These are phyloP conservation scores for Pseudorasbora parva DNA, from an alignment of 2,113 vertebrate genomes.

Conservation along the genomic window DNA sequence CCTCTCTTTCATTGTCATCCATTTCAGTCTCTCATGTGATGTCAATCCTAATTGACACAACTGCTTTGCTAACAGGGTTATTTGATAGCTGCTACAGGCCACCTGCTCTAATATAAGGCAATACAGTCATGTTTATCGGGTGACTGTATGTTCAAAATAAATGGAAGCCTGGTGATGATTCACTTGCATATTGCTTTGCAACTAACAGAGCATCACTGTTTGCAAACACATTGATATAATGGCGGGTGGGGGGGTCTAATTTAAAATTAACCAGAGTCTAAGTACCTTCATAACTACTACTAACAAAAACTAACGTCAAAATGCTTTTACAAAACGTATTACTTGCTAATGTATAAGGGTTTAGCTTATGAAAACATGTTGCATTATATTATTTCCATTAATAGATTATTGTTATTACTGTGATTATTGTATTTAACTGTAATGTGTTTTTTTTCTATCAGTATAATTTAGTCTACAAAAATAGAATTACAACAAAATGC, in stretches of 20 bases:
- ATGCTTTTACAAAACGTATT: neutral
- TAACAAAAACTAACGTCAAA: slow-evolving; percentile 14
- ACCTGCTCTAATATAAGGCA: slow-evolving; percentile 23
- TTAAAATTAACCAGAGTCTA: too few species aligned
- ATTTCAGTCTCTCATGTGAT: slow-evolving; percentile 41
- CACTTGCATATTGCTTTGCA: neutral
- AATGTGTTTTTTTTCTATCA: neutral
- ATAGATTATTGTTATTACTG: neutral
- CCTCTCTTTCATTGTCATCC: slow-evolving; percentile 27
- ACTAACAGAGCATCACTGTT: slow-evolving; percentile 31
- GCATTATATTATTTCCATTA: neutral
- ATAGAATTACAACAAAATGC: neutral
- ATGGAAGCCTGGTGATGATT: neutral
- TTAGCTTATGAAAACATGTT: neutral
- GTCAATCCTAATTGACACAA: slow-evolving; percentile 34
- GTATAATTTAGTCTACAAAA: neutral
- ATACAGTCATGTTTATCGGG: neutral
- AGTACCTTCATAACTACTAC: neutral
- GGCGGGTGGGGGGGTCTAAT: too few species aligned
- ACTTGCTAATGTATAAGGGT: neutral
- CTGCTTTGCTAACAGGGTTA: slow-evolving; percentile 14
- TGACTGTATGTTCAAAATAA: slow-evolving; percentile 20
- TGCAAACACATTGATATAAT: neutral
- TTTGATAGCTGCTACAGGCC: slow-evolving; percentile 20
- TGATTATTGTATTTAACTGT: neutral